Conservation (phyloP, 2,113 vertebrate genomes). For the Aplodontia rufa region DNA sequence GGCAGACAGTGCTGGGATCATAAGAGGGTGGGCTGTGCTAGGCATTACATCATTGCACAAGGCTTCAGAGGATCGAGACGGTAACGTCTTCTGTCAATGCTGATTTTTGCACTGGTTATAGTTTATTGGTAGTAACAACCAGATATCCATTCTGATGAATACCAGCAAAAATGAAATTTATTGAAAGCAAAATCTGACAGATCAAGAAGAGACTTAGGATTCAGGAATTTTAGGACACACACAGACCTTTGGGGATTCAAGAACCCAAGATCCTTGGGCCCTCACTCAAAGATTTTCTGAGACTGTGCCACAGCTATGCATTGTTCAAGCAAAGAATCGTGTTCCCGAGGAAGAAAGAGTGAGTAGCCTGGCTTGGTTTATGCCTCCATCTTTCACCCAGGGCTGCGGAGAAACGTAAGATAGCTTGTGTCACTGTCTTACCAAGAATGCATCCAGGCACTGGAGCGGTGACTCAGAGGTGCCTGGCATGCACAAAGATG, state of each 20-base stretch:
- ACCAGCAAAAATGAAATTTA: background rate
- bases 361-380: background rate
- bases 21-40: background rate
- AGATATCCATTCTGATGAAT: background rate
- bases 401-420: background rate
- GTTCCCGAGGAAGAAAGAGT: background rate
- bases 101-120: background rate
- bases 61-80: background rate
- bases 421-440: background rate
- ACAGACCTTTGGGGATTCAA: background rate
- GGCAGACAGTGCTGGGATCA: background rate
- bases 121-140: background rate
- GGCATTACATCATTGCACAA: background rate
- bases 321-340: background rate
- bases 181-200: background rate
- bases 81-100: background rate
- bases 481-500: too few relatives aligned
- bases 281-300: background rate
- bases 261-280: accelerated
- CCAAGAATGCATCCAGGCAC: background rate
- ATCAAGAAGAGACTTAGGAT: background rate
- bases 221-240: background rate
- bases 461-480: too few relatives aligned
- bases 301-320: background rate
- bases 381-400: background rate